Evolutionary conservation across 2,888 invertebrate species (phyloP).

Genomic region (Drosophila trichaetosa): DNA sequence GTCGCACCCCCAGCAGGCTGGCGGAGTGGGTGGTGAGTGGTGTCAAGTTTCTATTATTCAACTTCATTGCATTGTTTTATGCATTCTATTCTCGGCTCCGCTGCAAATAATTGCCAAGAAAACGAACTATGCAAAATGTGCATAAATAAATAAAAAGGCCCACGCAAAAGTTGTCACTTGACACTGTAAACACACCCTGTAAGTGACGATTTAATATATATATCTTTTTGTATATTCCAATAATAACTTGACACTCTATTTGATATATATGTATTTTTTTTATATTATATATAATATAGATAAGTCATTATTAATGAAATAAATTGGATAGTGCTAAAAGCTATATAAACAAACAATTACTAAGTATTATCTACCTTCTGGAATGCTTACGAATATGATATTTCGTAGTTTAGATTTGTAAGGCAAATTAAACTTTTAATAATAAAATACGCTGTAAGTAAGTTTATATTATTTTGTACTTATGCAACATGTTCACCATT

Average conservation of each 20-base stretch:
- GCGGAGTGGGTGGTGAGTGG: background rate
- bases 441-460: background rate
- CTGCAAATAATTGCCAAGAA: conserved; percentile 49
- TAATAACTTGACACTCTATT: no score
- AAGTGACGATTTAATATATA: no score
- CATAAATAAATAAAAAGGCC: conserved; percentile 49
- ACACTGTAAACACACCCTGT: background rate
- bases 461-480: background rate
- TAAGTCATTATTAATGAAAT: no score
- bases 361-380: background rate
- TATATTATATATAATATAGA: no score
- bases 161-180: conserved; percentile 13
- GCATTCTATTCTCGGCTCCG: conserved; percentile 22
- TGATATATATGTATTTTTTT: no score
- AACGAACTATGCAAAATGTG: conserved; percentile 39
- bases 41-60: conserved; percentile 32
- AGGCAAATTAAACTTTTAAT: background rate
- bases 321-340: no score
- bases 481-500: no score
- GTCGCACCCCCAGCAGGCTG: conserved; percentile 9
- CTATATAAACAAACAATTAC: no score
- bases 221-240: no score
- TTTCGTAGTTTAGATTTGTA: background rate
- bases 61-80: conserved; percentile 10
- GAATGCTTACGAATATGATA: background rate